Evolutionary conservation across 2,797 vertebrate species (phyloP), one percentile per base, ranked within the genome.

Genomic region (Tadarida brasiliensis): DNA sequence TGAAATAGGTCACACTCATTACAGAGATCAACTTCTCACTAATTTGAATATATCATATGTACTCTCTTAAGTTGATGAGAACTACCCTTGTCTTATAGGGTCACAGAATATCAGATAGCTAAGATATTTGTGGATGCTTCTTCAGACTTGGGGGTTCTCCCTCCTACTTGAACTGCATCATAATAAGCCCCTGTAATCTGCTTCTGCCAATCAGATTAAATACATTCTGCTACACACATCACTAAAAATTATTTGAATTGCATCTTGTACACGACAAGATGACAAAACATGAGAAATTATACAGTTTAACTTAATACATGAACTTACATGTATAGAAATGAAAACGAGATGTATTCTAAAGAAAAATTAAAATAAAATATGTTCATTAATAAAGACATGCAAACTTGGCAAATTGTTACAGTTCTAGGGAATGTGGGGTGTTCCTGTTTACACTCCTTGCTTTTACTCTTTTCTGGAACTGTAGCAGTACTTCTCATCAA

Each of bases 351-450:
- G 4, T 30, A 57, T 67, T 87, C 10, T 84, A 51, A n/a, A n/a
- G 61, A 82, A 91, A 93, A 94, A 61, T 49, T 71, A 59, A 71
- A 94, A 61, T 49, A 77, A 59, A 71, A 86, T 6, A 11, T 78
- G 2, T 17, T 73, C 0, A 35, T 87, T 57, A 87, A 33, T 35
- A 77, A 84, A 65, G 9, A 7, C 2, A 24, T 39, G 39, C n/a
- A 76, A 59, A 51, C 1, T 28, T 47, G 90, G 22, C 1, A 35
- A 71, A 87, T 74, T 77, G 8, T 8, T 30, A 59, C 7, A 61
- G 2, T 91, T 93, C 9, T 35, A 47, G 19, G 11, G 14, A 91
- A 68, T 76, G 5, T 35, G 35, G 90, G 3, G 3, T 4, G 59
- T 73, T 35, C 7, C 2, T 54, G 3, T 56, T 80, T 87, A 73